Evolutionary conservation across 1,140 invertebrate species (phyloP).

Genomic region (Vanessa tameamea): DNA sequence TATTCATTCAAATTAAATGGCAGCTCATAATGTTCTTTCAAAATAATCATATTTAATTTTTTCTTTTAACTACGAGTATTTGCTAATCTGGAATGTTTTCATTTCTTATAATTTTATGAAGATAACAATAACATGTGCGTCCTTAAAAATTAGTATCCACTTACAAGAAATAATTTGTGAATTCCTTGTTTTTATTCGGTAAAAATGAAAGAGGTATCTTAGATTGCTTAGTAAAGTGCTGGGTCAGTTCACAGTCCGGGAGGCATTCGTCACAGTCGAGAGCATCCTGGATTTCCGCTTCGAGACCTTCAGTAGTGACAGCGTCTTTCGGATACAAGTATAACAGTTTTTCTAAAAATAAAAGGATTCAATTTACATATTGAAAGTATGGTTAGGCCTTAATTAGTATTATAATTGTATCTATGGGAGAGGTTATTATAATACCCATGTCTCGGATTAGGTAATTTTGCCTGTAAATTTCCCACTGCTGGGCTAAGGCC

Average conservation of each 20-base stretch:
- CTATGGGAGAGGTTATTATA: too few relatives aligned
- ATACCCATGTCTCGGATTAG: too few relatives aligned
- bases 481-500: too few relatives aligned
- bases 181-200: conserved; percentile 22
- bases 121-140: not conserved
- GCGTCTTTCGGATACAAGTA: conserved; percentile 54
- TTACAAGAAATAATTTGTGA: conserved; percentile 31
- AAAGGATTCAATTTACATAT: not conserved
- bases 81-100: too few relatives aligned
- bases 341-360: conserved; percentile 60
- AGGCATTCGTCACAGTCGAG: conserved; percentile 65
- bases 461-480: too few relatives aligned
- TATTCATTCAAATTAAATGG: too few relatives aligned
- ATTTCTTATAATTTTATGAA: not conserved
- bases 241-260: conserved; percentile 70
- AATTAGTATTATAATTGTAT: too few relatives aligned
- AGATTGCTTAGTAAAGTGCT: conserved; percentile 49
- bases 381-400: too few relatives aligned
- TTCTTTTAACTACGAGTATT: too few relatives aligned
- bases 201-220: conserved; percentile 36
- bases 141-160: not conserved
- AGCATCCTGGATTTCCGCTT: conserved; percentile 62
- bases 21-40: too few relatives aligned
- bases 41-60: too few relatives aligned
- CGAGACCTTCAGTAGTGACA: conserved; percentile 46